A percentile compares a stretch with the other conserved stretches of the same genome.
Conservation (phyloP, 2,113 vertebrate genomes). For the Phrynosoma platyrhinos region DNA sequence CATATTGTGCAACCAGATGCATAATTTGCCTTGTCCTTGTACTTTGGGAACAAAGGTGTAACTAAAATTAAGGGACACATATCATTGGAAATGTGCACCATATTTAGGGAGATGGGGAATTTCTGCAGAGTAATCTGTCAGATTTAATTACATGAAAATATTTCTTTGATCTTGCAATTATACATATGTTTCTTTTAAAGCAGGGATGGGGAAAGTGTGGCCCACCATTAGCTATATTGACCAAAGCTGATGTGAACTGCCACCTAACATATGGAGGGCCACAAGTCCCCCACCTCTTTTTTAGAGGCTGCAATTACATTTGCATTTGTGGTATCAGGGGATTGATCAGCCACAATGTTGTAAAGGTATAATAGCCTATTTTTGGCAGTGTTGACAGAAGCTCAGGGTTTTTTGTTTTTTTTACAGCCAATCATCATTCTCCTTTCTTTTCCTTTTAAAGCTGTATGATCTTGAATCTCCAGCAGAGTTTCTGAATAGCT, state of each 20-base stretch:
- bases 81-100: not conserved
- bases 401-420: not conserved
- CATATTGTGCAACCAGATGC: not conserved
- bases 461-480: conserved; percentile 87
- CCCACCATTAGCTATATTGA: not conserved
- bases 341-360: not conserved
- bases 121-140: not conserved
- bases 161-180: not conserved
- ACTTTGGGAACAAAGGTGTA: not conserved
- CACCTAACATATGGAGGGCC: not conserved
- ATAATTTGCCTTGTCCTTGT: not conserved
- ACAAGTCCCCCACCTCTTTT: not conserved
- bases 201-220: not conserved
- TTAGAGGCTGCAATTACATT: not conserved
- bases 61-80: not conserved
- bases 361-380: not conserved
- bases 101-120: not conserved
- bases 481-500: conserved; percentile 83
- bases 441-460: conserved; percentile 54
- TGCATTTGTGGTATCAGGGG: not conserved
- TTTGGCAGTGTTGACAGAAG: not conserved
- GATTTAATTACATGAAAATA: not conserved
- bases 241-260: not conserved
- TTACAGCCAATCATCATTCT: not conserved
- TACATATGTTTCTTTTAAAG: not conserved